These are phyloP conservation scores for Malacoraja senta DNA, from an alignment of 2,797 vertebrate species.

Conservation along the genomic window DNA sequence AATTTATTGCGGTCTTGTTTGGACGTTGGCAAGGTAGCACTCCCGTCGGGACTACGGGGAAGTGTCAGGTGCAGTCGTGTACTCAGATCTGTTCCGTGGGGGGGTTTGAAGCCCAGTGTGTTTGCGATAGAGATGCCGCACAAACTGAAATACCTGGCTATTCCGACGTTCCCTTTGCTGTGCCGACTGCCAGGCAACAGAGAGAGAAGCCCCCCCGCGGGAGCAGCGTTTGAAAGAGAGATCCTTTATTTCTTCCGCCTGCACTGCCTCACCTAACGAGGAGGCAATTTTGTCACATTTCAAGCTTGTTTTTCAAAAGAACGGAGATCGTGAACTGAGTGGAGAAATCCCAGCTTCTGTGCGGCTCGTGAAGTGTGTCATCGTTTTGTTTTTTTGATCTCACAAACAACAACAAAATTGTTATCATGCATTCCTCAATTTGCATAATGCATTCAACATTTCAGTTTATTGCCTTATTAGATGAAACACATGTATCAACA, in stretches of 20 bases:
- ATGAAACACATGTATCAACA: constrained; percentile 30
- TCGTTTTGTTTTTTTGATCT: neutral
- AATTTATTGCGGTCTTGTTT: neutral
- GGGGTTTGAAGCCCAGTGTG: neutral
- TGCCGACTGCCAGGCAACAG: neutral
- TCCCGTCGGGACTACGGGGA: neutral
- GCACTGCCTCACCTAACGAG: neutral
- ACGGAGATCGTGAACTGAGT: neutral
- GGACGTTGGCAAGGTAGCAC: neutral
- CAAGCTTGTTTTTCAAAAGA: neutral
- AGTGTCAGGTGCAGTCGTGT: neutral
- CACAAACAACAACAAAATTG: constrained; percentile 26
- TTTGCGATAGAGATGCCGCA: neutral
- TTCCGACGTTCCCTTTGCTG: neutral
- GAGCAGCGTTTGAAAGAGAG: neutral
- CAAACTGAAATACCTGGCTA: neutral
- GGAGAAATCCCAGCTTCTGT: neutral
- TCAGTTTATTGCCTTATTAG: constrained; percentile 30
- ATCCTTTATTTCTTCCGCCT: neutral
- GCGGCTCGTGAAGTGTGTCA: neutral
- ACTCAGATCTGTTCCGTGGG: neutral
- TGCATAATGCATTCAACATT: constrained; percentile 28
- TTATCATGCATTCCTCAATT: neutral
- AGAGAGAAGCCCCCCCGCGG: neutral
- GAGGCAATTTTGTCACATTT: neutral